Evolutionary conservation across 2,113 vertebrate species (phyloP), one percentile per base, ranked within the genome.

Genomic region (Antigone vipio): DNA sequence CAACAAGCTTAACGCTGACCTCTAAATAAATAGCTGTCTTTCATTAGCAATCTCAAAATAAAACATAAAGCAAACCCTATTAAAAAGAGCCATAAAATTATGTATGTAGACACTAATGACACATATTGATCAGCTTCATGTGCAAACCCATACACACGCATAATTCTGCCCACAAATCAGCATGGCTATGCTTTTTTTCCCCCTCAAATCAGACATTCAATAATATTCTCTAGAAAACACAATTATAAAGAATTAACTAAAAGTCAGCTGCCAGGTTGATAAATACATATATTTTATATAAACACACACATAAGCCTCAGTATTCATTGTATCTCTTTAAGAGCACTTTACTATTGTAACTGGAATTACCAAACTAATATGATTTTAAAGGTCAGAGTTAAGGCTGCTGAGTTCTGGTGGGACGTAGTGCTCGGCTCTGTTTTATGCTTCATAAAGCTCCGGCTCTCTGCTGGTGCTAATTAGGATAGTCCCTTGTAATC

Each of bases 11-110:
- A 94, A 83, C 6, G 18, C 84, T 95, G 96, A 94, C 96, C 93
- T 96, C 95, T 95, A 92, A 97, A 95, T 93, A 95, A 96, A 95
- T 94, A 85, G 74, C 88, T 97, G 88, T 94, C 88, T 95, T 96
- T 96, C 95, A 95, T 97, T 97, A 97, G 87, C 93, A 89, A 82
- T 89, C 92, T 92, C 77, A 92, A 96, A 96, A 93, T 83, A 93
- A 95, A 95, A 87, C 92, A 93, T 64, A 96, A 96, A 97, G 82
- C 71, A 97, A 93, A 92, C 32, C 88, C 93, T 84, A 94, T 96
- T 88, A 89, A 93, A 97, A 95, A 94, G 79, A 95, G 67, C 89
- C 81, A 90, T 96, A 95, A 96, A 94, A 94, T 96, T 95, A 96
- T 90, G 85, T 94, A 95, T 95, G 93, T 97, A 89, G 95, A 80